These are phyloP conservation scores for Psilanteris sp. DNA, from an alignment of 1,140 invertebrate species.

Conservation along the genomic window DNA sequence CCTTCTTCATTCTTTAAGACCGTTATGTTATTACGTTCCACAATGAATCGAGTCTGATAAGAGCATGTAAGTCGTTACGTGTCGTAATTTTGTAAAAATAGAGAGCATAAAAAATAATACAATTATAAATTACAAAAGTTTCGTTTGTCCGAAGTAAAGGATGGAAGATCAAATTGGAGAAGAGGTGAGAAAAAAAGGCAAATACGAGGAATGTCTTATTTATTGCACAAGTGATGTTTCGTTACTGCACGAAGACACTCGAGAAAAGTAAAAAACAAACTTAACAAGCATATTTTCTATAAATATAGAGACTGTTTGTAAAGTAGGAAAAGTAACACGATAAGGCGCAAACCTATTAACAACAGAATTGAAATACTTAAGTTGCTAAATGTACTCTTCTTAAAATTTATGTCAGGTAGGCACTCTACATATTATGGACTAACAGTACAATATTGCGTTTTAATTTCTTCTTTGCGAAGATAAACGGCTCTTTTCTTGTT, in stretches of 20 bases:
- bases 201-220: conserved; percentile 63
- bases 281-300: conserved; percentile 66
- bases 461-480: conserved; percentile 34
- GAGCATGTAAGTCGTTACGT: conserved; percentile 46
- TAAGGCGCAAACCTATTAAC: conserved; percentile 64
- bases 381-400: conserved; percentile 56
- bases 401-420: conserved; percentile 59
- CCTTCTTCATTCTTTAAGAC: conserved; percentile 61
- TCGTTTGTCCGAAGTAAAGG: background rate
- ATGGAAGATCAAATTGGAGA: conserved; percentile 6
- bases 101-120: conserved; percentile 1
- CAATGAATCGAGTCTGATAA: conserved; percentile 63
- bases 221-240: conserved; percentile 65
- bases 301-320: conserved; percentile 44
- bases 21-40: conserved; percentile 72
- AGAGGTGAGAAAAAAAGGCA: conserved; percentile 26
- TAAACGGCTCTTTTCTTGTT: conserved; percentile 12
- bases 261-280: conserved; percentile 60
- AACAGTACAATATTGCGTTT: conserved; percentile 54
- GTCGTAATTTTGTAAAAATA: conserved; percentile 28
- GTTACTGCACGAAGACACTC: conserved; percentile 58
- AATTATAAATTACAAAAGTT: conserved; percentile 13
- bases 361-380: conserved; percentile 65
- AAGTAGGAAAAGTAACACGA: conserved; percentile 58
- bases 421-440: conserved; percentile 59